Conservation (phyloP, 2,797 vertebrate genomes). For the Pelobates cultripes region DNA sequence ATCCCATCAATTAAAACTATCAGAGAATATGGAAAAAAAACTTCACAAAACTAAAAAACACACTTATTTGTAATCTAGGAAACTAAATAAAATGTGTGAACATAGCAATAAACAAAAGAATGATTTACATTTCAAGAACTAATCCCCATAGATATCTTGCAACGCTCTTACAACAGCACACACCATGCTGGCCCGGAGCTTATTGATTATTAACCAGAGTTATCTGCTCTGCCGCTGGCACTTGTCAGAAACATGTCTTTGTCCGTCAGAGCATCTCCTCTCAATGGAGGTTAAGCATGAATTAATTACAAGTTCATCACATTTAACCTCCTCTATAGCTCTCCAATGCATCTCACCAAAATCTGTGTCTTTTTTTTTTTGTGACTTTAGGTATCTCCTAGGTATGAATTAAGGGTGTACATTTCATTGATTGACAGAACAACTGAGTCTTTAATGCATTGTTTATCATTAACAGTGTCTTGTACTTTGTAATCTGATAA, state of each 20-base stretch:
- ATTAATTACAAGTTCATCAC: slow-evolving; percentile 57
- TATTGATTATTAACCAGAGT: slow-evolving; percentile 57
- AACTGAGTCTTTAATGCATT: slow-evolving; percentile 33
- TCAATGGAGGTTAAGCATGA: slow-evolving; percentile 57
- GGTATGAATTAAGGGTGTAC: slow-evolving; percentile 50
- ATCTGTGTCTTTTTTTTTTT: slow-evolving; percentile 27
- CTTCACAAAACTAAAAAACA: background rate
- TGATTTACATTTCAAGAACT: slow-evolving; percentile 46
- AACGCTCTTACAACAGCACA: slow-evolving; percentile 38
- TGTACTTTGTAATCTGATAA: background rate
- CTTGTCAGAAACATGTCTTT: slow-evolving; percentile 55
- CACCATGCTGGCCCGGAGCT: slow-evolving; percentile 53
- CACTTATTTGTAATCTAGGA: slow-evolving; percentile 6
- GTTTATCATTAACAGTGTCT: slow-evolving; percentile 11
- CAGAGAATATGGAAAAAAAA: background rate
- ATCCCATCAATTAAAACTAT: background rate
- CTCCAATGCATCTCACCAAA: slow-evolving; percentile 54
- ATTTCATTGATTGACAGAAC: slow-evolving; percentile 48
- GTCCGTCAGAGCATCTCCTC: slow-evolving; percentile 53
- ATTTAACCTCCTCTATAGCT: slow-evolving; percentile 54
- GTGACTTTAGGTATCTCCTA: slow-evolving; percentile 53
- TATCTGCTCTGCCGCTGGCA: slow-evolving; percentile 56
- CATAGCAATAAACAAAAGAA: slow-evolving; percentile 40
- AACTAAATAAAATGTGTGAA: slow-evolving; percentile 34
- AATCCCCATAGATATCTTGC: slow-evolving; percentile 43